Percentiles rank a stretch among this genome's conserved stretches.
These are phyloP conservation scores for Artibeus lituratus DNA, from an alignment of 2,797 vertebrate genomes.

Conservation along the genomic window DNA sequence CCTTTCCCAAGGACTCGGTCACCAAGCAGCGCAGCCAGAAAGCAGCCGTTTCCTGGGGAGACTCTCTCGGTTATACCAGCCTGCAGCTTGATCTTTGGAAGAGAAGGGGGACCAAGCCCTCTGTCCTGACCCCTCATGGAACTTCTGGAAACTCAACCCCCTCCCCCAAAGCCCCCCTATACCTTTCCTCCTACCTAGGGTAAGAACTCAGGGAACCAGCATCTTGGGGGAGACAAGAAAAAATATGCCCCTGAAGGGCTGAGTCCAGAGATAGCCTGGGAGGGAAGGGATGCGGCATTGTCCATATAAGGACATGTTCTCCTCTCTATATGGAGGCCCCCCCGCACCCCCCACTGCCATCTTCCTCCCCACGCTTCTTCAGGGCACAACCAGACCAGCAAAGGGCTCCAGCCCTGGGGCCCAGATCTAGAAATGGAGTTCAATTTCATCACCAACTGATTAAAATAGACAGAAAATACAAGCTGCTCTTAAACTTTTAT, in stretches of 20 bases:
- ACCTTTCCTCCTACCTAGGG: neutral
- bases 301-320: conserved; percentile 58
- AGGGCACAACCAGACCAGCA: conserved; percentile 28
- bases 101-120: neutral
- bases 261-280: neutral
- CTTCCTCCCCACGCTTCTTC: neutral
- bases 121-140: neutral
- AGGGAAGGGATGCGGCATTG: conserved; percentile 39
- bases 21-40: neutral
- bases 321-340: neutral
- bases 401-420: conserved; percentile 45
- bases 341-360: neutral
- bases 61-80: neutral
- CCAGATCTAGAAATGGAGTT: conserved; percentile 61
- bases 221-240: neutral
- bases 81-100: neutral
- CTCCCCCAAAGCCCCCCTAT: neutral
- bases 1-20: neutral
- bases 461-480: conserved; percentile 70
- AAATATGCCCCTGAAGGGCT: neutral
- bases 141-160: neutral
- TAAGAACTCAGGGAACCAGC: neutral
- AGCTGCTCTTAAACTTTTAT: conserved; percentile 60
- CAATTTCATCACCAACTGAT: conserved; percentile 67
- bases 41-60: neutral